Evolutionary conservation across 2,888 invertebrate species (phyloP), one percentile per base, ranked within the genome.

Genomic region (Zelleria hepariella): DNA sequence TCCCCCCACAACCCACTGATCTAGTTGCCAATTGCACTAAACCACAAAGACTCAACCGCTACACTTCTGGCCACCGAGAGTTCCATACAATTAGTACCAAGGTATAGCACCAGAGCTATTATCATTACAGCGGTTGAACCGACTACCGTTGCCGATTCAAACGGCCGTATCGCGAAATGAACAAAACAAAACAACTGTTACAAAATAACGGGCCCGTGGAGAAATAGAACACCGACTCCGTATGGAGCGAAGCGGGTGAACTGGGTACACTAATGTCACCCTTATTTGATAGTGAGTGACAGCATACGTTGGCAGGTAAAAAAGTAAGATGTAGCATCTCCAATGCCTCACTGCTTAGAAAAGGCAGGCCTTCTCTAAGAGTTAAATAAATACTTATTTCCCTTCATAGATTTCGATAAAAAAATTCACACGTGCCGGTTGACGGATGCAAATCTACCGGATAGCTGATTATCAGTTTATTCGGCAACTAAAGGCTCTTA

Each of bases 131-230:
- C 2, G 2, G 15, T 10, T 42, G 32, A 51, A 51, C 51, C 51
- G 54, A 26, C 32, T 54, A 24, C 54, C 54, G 54, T 54, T 54
- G 54, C 25, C n/a, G 54, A 42, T 42, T 23, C 53, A 62, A 65
- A 64, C 59, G 59, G 63, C 65, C 65, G 64, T 67, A 72, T 72
- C 70, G 72, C 71, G 65, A 75, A 76, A 75, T 71, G 72, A 74
- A 68, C 66, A 66, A 73, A 42, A 42, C 32, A 42, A 42, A 42
- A 68, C 72, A 77, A 80, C 78, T 72, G 78, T 78, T 74, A 70
- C 70, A 57, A 59, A 62, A 42, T 42, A 42, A 42, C 32, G 32
- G 32, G 15, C 32, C 10, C 32, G n/a, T 42, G 32, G 15, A 1
- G 10, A 42, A 42, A 42, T 10, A 42, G 10, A 15, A 42, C 32